Conservation (phyloP, 2,797 vertebrate genomes). For the Semotilus atromaculatus region DNA sequence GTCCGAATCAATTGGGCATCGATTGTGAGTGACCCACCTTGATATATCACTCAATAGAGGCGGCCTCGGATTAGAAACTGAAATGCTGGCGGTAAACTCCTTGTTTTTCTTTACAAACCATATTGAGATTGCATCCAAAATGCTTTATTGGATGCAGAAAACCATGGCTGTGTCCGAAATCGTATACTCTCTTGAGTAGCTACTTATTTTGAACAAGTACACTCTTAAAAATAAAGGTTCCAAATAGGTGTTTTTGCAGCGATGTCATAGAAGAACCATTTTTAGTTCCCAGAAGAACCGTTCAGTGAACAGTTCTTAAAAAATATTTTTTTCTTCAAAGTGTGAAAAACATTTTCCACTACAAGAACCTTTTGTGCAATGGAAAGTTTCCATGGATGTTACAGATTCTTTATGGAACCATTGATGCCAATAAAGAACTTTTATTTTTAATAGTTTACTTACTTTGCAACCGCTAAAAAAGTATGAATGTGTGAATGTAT, state of each 20-base stretch:
- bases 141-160: conserved; percentile 13
- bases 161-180: background rate
- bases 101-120: background rate
- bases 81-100: background rate
- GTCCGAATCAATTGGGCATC: conserved; percentile 54
- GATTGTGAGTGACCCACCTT: conserved; percentile 49
- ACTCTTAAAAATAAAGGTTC: background rate
- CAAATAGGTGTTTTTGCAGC: background rate
- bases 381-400: background rate
- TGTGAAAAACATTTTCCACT: background rate
- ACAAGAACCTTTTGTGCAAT: background rate
- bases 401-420: background rate
- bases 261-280: background rate
- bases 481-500: background rate
- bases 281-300: background rate
- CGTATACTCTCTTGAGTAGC: background rate
- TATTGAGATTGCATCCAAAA: background rate
- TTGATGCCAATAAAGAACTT: background rate
- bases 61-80: conserved; percentile 37
- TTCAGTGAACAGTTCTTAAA: no score
- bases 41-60: conserved; percentile 52
- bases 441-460: background rate
- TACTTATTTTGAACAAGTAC: background rate
- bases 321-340: no score
- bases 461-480: background rate